Percentiles rank a stretch among this genome's conserved stretches.
Conservation (phyloP, 2,797 vertebrate genomes). For the Onychomys arenicola region DNA sequence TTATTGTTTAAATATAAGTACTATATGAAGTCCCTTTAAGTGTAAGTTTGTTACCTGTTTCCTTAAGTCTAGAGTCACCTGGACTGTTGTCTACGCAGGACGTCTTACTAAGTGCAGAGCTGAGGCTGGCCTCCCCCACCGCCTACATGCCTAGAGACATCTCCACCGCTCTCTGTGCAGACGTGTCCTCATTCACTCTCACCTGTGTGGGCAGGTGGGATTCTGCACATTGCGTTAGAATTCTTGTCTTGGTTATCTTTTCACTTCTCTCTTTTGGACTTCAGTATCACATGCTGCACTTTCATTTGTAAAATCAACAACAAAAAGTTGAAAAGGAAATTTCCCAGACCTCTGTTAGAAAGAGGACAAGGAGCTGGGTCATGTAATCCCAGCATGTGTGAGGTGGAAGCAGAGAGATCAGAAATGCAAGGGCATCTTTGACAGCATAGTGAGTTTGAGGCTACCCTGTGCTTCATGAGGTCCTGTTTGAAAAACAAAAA, state of each 20-base stretch:
- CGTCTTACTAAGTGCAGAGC: no score
- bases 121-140: no score
- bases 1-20: slow-evolving; percentile 13
- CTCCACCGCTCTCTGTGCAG: neutral
- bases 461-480: neutral
- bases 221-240: neutral
- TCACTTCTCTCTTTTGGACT: slow-evolving; percentile 30
- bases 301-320: slow-evolving; percentile 46
- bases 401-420: neutral
- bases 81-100: neutral
- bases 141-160: neutral
- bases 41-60: neutral
- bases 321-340: slow-evolving; percentile 8
- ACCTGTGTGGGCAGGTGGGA: neutral
- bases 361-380: neutral
- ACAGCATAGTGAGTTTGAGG: neutral
- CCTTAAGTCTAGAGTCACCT: neutral
- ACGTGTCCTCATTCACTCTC: neutral
- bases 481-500: neutral
- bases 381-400: no score
- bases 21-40: slow-evolving; percentile 1
- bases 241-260: slow-evolving; percentile 6
- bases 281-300: neutral
- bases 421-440: neutral
- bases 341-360: neutral